Evolutionary conservation across 1,140 invertebrate species (phyloP).

Genomic region (Scaptomyza hsui): DNA sequence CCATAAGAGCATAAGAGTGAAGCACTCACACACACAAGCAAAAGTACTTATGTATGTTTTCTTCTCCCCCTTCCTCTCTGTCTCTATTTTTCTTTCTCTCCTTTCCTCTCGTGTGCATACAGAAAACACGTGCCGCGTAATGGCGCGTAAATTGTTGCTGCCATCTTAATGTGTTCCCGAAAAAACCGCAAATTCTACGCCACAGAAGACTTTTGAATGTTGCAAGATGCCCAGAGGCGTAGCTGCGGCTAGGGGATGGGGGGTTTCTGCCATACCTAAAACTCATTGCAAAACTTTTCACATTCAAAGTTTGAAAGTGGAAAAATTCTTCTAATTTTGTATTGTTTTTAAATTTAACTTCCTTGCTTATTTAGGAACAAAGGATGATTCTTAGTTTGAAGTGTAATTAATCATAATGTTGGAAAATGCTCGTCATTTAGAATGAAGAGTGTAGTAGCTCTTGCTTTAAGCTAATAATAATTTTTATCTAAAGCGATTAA

Average conservation of each 20-base stretch:
- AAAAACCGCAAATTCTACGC: constrained; percentile 68
- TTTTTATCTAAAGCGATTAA: no score
- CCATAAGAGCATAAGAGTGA: constrained; percentile 36
- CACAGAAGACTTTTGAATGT: constrained; percentile 26
- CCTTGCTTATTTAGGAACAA: no score
- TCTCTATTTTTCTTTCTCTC: background rate
- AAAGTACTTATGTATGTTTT: constrained; percentile 28
- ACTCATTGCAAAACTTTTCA: background rate
- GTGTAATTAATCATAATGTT: no score
- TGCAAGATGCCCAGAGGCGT: background rate
- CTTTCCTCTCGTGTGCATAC: constrained; percentile 6
- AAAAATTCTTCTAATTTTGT: no score
- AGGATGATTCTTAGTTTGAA: no score
- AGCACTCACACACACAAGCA: constrained; percentile 21
- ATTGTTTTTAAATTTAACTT: no score
- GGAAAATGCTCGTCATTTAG: no score
- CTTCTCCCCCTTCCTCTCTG: background rate
- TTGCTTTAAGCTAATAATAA: no score
- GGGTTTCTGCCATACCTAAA: no score
- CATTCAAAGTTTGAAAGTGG: background rate
- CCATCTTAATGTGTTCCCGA: constrained; percentile 71
- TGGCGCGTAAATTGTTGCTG: constrained; percentile 76
- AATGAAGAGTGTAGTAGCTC: no score
- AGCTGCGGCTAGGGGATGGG: background rate
- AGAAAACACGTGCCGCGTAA: constrained; percentile 57